Percentiles rank a stretch among this genome's conserved stretches.
phyloP scores from a whole-genome alignment of 1,140 invertebrate genomes.

The Aethina tumida region DNA sequence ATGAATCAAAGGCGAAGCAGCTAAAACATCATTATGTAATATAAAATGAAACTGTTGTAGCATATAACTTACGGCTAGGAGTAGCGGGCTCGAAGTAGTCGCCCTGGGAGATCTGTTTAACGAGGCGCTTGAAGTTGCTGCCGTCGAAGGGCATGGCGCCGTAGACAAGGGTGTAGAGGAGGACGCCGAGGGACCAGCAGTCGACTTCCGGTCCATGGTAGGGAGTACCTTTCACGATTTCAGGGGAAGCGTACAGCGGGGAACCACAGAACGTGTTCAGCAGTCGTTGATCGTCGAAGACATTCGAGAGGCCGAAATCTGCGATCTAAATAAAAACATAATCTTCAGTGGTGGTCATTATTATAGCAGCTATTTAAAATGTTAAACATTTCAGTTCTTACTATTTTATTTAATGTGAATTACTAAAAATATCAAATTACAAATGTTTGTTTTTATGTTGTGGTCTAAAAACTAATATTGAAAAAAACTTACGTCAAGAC shows the following conservation, averaged over 20 bases:
- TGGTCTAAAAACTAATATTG: too few species aligned
- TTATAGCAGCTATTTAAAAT: too few species aligned
- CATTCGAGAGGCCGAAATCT: slow-evolving; percentile 97
- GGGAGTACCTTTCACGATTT: slow-evolving; percentile 96
- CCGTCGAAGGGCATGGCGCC: slow-evolving; percentile 99
- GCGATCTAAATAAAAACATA: slow-evolving; percentile 92
- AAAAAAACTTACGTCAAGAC: too few species aligned
- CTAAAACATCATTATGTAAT: slow-evolving; percentile 40
- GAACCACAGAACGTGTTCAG: slow-evolving; percentile 95
- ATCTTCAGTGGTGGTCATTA: too few species aligned
- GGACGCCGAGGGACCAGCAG: slow-evolving; percentile 95
- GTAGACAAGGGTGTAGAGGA: slow-evolving; percentile 96
- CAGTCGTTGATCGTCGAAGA: slow-evolving; percentile 83
- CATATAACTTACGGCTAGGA: slow-evolving; percentile 70
- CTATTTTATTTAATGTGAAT: too few species aligned
- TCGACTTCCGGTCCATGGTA: slow-evolving; percentile 95
- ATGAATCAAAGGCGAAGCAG: slow-evolving; percentile 86
- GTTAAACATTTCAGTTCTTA: too few species aligned
- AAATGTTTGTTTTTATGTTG: too few species aligned
- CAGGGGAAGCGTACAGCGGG: slow-evolving; percentile 95
- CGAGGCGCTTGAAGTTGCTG: slow-evolving; percentile 92
- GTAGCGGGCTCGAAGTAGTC: slow-evolving; percentile 96
- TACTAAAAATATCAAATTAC: too few species aligned
- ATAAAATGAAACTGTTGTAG: slow-evolving; percentile 6
- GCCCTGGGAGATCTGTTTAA: slow-evolving; percentile 93